Percentiles rank a stretch among this genome's conserved stretches.
Evolutionary conservation across 2,113 vertebrate species (phyloP).

Genomic region (Aphyosemion australe): DNA sequence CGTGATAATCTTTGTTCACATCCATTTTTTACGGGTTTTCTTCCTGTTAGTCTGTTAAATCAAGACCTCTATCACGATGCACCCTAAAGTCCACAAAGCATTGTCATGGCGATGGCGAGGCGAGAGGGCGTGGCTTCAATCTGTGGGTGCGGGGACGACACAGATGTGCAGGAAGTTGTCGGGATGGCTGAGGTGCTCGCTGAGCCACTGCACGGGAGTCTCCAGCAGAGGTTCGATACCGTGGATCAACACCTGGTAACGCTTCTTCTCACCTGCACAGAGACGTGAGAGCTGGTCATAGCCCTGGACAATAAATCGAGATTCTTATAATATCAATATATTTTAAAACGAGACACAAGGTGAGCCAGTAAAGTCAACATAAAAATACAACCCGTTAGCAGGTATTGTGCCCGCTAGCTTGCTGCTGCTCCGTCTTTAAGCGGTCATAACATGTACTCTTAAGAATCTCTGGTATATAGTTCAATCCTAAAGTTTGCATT

Average conservation of each 20-base stretch:
- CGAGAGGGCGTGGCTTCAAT: slow-evolving; percentile 78
- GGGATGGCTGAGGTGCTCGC: slow-evolving; percentile 97
- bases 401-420: no score
- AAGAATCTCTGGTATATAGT: no score
- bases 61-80: slow-evolving; percentile 3
- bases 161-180: slow-evolving; percentile 99
- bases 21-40: not conserved
- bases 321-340: no score
- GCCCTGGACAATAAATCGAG: not conserved
- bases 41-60: slow-evolving; percentile 23
- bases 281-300: slow-evolving; percentile 2
- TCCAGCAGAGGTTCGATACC: slow-evolving; percentile 97
- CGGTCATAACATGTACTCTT: no score
- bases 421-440: no score
- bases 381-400: no score
- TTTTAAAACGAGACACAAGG: no score
- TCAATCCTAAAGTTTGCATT: no score
- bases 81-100: not conserved
- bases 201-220: slow-evolving; percentile 97
- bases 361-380: no score
- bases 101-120: slow-evolving; percentile 4
- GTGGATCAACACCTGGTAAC: slow-evolving; percentile 94
- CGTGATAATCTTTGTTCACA: slow-evolving; percentile 8
- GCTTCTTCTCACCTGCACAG: slow-evolving; percentile 86
- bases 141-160: slow-evolving; percentile 85